These are phyloP conservation scores for Noctua janthe DNA, from an alignment of 2,888 invertebrate species.

Conservation along the genomic window DNA sequence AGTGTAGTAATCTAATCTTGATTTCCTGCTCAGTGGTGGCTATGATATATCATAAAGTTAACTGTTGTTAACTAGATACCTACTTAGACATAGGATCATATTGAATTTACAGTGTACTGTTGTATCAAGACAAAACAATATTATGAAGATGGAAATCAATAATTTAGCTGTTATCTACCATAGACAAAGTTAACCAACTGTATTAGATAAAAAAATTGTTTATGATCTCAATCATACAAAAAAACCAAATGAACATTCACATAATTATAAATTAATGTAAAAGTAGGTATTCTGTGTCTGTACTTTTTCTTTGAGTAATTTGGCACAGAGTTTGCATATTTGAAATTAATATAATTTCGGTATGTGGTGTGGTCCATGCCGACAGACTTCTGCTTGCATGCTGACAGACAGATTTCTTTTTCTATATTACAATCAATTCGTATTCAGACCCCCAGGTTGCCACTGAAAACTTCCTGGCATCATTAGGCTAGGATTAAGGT, in stretches of 20 bases:
- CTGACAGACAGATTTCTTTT: neutral
- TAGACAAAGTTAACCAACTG: neutral
- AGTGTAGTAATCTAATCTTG: neutral
- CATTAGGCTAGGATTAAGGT: neutral
- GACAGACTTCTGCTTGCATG: too few species aligned
- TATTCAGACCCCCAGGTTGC: too few species aligned
- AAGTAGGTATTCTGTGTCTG: too few species aligned
- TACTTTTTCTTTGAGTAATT: neutral
- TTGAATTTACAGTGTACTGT: neutral
- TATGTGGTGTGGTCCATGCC: neutral
- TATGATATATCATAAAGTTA: neutral
- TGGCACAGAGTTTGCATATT: neutral
- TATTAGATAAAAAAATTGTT: neutral
- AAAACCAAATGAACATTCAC: neutral
- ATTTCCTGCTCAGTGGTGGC: neutral
- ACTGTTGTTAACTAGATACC: neutral
- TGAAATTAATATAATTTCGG: too few species aligned
- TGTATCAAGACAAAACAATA: neutral
- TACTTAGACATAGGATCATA: neutral
- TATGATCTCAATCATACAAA: neutral
- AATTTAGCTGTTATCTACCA: neutral
- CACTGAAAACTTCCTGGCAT: too few species aligned
- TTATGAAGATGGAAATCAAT: neutral
- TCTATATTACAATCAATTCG: too few species aligned
- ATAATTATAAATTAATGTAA: neutral